These are phyloP conservation scores for Etheostoma cragini DNA, from an alignment of 2,113 vertebrate species.

Conservation along the genomic window DNA sequence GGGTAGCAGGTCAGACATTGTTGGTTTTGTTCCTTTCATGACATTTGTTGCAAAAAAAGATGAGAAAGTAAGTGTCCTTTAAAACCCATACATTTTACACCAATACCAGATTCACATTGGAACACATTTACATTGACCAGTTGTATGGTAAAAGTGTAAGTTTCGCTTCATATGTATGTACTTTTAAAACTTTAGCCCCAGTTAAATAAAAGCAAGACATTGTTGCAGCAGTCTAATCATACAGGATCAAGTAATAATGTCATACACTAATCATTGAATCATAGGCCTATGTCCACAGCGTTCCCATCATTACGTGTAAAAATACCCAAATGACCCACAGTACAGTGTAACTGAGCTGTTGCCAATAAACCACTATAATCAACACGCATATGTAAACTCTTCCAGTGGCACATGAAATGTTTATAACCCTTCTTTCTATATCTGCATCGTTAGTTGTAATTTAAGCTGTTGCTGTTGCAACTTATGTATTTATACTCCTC, in stretches of 20 bases:
- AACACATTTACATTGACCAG: neutral
- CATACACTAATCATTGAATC: slow-evolving; percentile 36
- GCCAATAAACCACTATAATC: slow-evolving; percentile 61
- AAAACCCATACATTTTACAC: neutral
- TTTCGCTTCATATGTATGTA: neutral
- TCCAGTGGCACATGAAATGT: slow-evolving; percentile 70
- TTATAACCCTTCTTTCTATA: slow-evolving; percentile 42
- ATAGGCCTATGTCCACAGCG: slow-evolving; percentile 1
- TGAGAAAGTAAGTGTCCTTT: neutral
- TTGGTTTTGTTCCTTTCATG: neutral
- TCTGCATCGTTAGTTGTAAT: slow-evolving; percentile 63
- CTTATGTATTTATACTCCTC: slow-evolving; percentile 77
- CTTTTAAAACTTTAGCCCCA: slow-evolving; percentile 7
- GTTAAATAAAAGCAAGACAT: neutral
- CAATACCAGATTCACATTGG: neutral
- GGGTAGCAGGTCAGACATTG: neutral
- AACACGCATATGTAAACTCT: slow-evolving; percentile 41
- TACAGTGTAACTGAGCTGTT: slow-evolving; percentile 58
- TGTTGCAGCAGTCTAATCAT: neutral
- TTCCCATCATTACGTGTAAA: slow-evolving; percentile 16
- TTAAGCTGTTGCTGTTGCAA: slow-evolving; percentile 73
- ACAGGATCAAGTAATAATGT: neutral
- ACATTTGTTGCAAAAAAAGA: neutral
- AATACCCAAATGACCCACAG: slow-evolving; percentile 9
- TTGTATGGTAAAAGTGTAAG: neutral